Percentiles rank a stretch among this genome's conserved stretches.
These are phyloP conservation scores for Heliconius congener DNA, from an alignment of 1,140 invertebrate species.

Conservation along the genomic window DNA sequence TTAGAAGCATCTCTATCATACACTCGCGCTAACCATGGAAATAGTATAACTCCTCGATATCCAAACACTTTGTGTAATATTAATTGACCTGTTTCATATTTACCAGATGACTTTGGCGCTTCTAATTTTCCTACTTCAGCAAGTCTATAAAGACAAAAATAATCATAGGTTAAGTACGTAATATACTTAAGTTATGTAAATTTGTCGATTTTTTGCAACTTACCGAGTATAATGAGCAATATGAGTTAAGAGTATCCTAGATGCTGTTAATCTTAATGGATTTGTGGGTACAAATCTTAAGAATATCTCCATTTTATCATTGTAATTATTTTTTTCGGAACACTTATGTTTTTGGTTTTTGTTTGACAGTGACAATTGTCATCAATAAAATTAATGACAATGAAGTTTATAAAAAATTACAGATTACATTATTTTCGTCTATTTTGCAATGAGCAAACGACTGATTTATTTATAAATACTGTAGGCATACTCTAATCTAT, in stretches of 20 bases:
- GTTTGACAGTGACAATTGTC: constrained; percentile 57
- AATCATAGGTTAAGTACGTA: constrained; percentile 65
- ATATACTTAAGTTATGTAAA: constrained; percentile 25
- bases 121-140: constrained; percentile 85
- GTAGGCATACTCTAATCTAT: too few relatives aligned
- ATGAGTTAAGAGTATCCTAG: constrained; percentile 69
- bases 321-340: constrained; percentile 65
- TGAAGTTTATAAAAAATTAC: not conserved
- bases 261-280: constrained; percentile 63
- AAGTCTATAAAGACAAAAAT: constrained; percentile 70
- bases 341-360: constrained; percentile 56
- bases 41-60: constrained; percentile 96
- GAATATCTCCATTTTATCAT: constrained; percentile 79
- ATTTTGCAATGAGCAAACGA: not conserved
- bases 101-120: constrained; percentile 91
- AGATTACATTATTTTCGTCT: not conserved
- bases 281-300: constrained; percentile 70
- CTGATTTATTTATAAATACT: too few relatives aligned
- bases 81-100: constrained; percentile 97
- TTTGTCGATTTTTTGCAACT: constrained; percentile 17
- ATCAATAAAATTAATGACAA: not conserved
- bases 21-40: constrained; percentile 96
- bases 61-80: constrained; percentile 98
- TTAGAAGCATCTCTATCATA: constrained; percentile 93
- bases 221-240: constrained; percentile 73